Conservation (phyloP, 2,888 invertebrate genomes). For the Meta bourneti region DNA sequence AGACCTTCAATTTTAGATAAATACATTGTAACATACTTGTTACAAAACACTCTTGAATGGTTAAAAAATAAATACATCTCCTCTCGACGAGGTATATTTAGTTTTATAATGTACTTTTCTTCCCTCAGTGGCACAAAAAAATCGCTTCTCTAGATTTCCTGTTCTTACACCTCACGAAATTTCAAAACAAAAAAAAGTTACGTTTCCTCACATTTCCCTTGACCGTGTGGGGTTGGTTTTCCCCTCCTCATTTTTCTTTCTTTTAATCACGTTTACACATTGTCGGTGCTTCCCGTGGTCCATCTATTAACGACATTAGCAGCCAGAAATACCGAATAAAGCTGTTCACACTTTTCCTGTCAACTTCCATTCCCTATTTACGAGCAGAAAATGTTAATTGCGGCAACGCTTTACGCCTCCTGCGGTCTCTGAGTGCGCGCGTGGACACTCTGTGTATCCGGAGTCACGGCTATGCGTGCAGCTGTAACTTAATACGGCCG, state of each 20-base stretch:
- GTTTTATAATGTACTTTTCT: no score
- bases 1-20: no score
- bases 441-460: slow-evolving; percentile 51
- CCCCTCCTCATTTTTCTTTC: slow-evolving; percentile 35
- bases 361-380: slow-evolving; percentile 52
- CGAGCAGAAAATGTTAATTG: slow-evolving; percentile 70
- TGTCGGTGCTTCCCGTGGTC: neutral
- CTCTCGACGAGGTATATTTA: no score
- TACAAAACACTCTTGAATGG: no score
- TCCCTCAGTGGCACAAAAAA: no score
- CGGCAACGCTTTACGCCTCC: slow-evolving; percentile 29
- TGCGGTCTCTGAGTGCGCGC: slow-evolving; percentile 37
- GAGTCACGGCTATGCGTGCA: slow-evolving; percentile 35
- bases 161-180: neutral
- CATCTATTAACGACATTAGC: slow-evolving; percentile 30
- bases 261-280: neutral
- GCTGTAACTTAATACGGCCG: slow-evolving; percentile 20
- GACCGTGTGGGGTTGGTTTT: no score
- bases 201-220: neutral
- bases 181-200: neutral
- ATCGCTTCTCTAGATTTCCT: neutral
- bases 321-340: slow-evolving; percentile 47
- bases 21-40: no score
- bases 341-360: slow-evolving; percentile 64
- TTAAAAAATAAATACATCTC: no score